Evolutionary conservation across 2,113 vertebrate species (phyloP).

Genomic region (Empidonax traillii): DNA sequence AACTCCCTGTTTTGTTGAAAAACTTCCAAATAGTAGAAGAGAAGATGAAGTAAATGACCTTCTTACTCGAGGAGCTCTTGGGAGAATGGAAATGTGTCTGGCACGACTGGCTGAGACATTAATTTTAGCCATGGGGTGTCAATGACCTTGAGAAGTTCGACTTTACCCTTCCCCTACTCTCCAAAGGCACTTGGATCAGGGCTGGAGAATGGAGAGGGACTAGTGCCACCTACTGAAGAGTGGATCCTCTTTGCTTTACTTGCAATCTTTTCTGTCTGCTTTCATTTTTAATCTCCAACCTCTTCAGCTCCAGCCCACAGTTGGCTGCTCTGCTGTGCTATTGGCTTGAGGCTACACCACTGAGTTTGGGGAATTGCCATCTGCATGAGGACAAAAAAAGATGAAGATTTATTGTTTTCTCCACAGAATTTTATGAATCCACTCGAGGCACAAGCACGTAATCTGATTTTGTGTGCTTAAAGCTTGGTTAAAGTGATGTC

Average conservation of each 20-base stretch:
- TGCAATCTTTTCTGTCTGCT: background rate
- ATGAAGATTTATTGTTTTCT: background rate
- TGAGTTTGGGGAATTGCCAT: background rate
- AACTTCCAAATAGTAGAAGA: background rate
- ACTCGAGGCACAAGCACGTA: background rate
- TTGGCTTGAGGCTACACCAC: background rate
- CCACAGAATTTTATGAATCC: background rate
- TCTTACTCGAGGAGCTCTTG: background rate
- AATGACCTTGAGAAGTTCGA: background rate
- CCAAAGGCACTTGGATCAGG: background rate
- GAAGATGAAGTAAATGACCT: background rate
- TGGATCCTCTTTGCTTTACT: background rate
- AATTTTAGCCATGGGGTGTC: background rate
- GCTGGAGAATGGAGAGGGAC: background rate
- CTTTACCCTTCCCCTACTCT: background rate
- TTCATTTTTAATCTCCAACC: background rate
- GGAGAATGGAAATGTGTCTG: background rate
- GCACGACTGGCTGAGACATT: background rate
- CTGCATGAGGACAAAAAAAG: background rate
- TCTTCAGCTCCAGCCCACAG: background rate
- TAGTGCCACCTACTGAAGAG: constrained; percentile 21
- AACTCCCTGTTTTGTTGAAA: background rate
- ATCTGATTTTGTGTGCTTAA: background rate
- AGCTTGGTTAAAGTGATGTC: background rate
- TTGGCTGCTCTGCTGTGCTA: background rate